Base-by-base conservation (phyloP, 2,113 vertebrate species). In the Labrus mixtus region DNA sequence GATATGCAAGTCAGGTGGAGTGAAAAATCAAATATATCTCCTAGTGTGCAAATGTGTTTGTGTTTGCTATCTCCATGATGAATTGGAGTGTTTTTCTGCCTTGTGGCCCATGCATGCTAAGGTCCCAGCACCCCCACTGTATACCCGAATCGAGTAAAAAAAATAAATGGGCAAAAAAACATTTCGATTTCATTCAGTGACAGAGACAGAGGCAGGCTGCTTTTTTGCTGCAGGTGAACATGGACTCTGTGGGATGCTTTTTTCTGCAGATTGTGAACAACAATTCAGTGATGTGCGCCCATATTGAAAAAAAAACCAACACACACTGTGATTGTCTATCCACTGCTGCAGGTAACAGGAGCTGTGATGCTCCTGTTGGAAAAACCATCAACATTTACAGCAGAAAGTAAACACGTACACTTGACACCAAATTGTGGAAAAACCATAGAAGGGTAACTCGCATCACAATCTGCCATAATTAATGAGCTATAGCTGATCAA, bases 151-250 rank as follows among this genome's bases (percentile, higher is more conserved):
- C 64, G 33, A 51, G 48, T 6, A 51, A 20, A 51, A n/a, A 19
- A 51, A 36, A 37, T 55, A 36, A 76, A 58, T 29, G 46, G 68
- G 25, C 11, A 19, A 59, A 71, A 59, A 71, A 84, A 17, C 51
- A 63, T 74, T 87, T 73, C 67, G 25, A 12, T 81, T 62, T 65
- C 67, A 12, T 56, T 75, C 17, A 17, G 54, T 25, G 57, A 48
- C 53, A 77, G 56, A 77, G 65, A 79, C 20, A 43, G 55, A 54
- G 25, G 50, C 73, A 46, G 65, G 69, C 45, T 66, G 75, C 55
- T 65, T 81, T 72, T 83, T 86, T 80, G 82, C 86, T 89, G 90
- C 87, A 85, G 89, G 78, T 91, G 75, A 87, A 79, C 13, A 37
- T 29, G 43, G 33, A 85, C 84, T 69, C 79, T 73, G 84, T 85